Conservation (phyloP, 2,888 invertebrate genomes). For the Noctua comes region DNA sequence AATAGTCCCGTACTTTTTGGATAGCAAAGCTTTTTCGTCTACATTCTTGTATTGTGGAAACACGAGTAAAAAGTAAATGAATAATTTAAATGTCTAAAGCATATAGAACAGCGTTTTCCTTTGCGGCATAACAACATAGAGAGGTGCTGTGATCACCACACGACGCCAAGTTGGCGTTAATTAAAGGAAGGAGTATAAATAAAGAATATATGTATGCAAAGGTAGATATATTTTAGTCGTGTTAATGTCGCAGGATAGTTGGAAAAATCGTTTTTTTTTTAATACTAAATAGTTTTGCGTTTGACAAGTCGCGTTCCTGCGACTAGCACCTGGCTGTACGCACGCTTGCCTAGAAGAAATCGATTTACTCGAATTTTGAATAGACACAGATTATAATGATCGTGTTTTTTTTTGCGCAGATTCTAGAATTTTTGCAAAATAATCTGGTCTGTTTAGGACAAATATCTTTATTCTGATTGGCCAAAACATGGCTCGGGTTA, state of each 20-base stretch:
- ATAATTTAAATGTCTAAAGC: conserved; percentile 3
- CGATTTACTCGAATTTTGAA: no score
- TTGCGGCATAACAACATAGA: not conserved
- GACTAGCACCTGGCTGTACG: no score
- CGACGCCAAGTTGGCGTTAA: not conserved
- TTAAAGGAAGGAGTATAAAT: not conserved
- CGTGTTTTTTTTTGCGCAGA: no score
- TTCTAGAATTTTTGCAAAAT: no score
- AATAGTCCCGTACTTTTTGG: not conserved
- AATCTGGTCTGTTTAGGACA: no score
- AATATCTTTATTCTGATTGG: no score
- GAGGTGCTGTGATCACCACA: not conserved
- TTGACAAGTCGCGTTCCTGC: no score
- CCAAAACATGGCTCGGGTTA: no score
- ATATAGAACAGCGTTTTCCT: conserved; percentile 4
- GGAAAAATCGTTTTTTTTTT: no score
- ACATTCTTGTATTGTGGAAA: not conserved
- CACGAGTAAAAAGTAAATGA: not conserved
- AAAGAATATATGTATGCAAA: not conserved
- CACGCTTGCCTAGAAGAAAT: no score
- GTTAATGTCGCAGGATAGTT: not conserved
- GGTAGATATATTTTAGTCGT: not conserved
- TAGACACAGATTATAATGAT: no score
- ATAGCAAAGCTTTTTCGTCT: not conserved
- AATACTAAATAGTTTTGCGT: no score